These are phyloP conservation scores for Pediacus dermestoides DNA, from an alignment of 2,888 invertebrate species.

Conservation along the genomic window DNA sequence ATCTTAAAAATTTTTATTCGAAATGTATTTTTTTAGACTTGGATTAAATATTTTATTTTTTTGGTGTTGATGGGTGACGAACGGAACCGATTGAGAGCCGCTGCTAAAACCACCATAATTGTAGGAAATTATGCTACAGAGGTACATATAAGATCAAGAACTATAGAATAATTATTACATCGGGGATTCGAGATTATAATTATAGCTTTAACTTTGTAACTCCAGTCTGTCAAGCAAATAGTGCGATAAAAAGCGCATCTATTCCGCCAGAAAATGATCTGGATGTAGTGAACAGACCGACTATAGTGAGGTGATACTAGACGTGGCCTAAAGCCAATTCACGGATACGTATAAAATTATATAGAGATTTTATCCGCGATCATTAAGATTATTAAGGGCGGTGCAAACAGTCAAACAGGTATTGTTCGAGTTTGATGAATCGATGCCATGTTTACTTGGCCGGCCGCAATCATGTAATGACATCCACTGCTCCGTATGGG, in stretches of 20 bases:
- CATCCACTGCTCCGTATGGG: slow-evolving; percentile 20
- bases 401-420: slow-evolving; percentile 45
- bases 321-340: slow-evolving; percentile 46
- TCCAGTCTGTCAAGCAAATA: slow-evolving; percentile 40
- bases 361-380: slow-evolving; percentile 51
- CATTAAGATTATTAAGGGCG: slow-evolving; percentile 52
- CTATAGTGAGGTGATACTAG: slow-evolving; percentile 43
- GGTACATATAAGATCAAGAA: slow-evolving; percentile 43
- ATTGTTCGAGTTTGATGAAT: slow-evolving; percentile 47
- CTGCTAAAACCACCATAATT: slow-evolving; percentile 42
- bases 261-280: slow-evolving; percentile 8
- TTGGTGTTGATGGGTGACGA: too few species aligned
- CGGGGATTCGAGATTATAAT: slow-evolving; percentile 47
- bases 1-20: too few species aligned
- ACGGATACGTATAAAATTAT: slow-evolving; percentile 49
- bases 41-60: too few species aligned
- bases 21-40: too few species aligned
- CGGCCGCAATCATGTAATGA: slow-evolving; percentile 39
- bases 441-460: slow-evolving; percentile 44
- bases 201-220: slow-evolving; percentile 43
- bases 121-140: slow-evolving; percentile 46
- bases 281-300: slow-evolving; percentile 10
- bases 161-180: slow-evolving; percentile 48
- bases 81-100: slow-evolving; percentile 34
- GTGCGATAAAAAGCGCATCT: slow-evolving; percentile 33